Base-by-base conservation (phyloP, 2,888 invertebrate genomes). In the Seira sanloemensis region DNA sequence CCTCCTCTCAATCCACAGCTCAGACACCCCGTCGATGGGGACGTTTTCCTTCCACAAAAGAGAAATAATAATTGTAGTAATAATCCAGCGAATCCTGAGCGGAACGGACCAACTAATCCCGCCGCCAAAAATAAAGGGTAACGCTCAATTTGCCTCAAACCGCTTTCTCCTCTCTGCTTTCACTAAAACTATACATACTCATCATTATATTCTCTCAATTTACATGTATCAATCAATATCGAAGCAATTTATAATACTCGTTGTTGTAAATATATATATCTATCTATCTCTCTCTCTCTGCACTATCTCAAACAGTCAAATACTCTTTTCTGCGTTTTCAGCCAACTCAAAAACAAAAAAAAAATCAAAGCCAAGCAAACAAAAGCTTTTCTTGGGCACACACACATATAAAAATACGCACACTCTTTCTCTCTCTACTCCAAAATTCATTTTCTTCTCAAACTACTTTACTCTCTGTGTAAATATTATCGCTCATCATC, bases 61-160 rank as follows among this genome's bases (percentile, higher is more conserved):
- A 78, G 84, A 83, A 87, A 83, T 80, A 86, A 87, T 78, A 84
- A 84, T 21, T 86, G 87, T 76, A 87, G 88, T 82, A 88, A 88
- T 79, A 88, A 88, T 84, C 80, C 88, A 78, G 88, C 89, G 25
- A 69, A 79, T 84, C 88, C 88, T 74, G 89, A 89, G 88, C 88
- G 89, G 86, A 89, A 89, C 86, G 89, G 89, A 88, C 88, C 89
- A 88, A 89, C 88, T 72, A 89, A 88, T 87, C 88, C 89, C 86
- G 87, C 88, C 86, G 88, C 88, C 87, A 89, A 89, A 88, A 89
- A 88, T 87, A 89, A 89, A 84, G 89, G 89, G 89, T 89, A 88
- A 71, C 54, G 25, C 16, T n/a, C 37, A n/a, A 18, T 24, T 78
- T 62, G 12, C 37, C 18, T 65, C 12, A 7, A n/a, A 4, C 58